Conservation (phyloP, 2,113 vertebrate genomes). For the Macquaria ambigua region DNA sequence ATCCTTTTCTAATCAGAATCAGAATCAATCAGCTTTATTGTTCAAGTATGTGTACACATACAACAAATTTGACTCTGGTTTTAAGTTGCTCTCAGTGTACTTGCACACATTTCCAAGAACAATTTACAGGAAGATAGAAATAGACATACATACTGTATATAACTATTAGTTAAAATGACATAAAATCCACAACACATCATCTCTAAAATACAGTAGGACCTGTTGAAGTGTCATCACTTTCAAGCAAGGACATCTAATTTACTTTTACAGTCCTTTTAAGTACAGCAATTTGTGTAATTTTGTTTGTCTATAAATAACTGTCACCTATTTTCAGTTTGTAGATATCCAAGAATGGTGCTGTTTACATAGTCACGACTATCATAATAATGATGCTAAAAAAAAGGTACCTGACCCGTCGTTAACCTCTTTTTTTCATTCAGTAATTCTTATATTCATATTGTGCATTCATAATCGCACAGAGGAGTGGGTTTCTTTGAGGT, state of each 20-base stretch:
- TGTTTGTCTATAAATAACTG: neutral
- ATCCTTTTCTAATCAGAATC: conserved; percentile 4
- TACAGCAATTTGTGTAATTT: neutral
- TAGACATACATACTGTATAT: neutral
- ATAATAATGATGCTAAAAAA: neutral
- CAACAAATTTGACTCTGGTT: too few relatives aligned
- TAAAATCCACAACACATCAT: neutral
- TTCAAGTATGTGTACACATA: too few relatives aligned
- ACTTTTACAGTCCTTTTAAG: neutral
- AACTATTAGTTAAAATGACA: neutral
- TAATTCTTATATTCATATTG: conserved; percentile 1
- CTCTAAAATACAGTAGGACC: conserved; percentile 1
- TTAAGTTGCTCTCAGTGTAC: too few relatives aligned
- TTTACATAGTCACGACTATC: neutral
- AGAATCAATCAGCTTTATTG: too few relatives aligned
- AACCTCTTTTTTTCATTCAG: neutral
- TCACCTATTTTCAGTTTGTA: neutral
- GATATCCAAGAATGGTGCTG: neutral
- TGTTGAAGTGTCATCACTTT: neutral
- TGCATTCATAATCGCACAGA: conserved; percentile 12
- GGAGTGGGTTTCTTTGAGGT: conserved; percentile 14
- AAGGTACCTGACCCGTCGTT: neutral
- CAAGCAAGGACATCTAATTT: neutral
- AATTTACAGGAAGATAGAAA: too few relatives aligned
- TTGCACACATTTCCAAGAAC: too few relatives aligned